A percentile compares a stretch with the other conserved stretches of the same genome.
phyloP scores from a whole-genome alignment of 2,797 vertebrate genomes.

The Rhinophrynus dorsalis region DNA sequence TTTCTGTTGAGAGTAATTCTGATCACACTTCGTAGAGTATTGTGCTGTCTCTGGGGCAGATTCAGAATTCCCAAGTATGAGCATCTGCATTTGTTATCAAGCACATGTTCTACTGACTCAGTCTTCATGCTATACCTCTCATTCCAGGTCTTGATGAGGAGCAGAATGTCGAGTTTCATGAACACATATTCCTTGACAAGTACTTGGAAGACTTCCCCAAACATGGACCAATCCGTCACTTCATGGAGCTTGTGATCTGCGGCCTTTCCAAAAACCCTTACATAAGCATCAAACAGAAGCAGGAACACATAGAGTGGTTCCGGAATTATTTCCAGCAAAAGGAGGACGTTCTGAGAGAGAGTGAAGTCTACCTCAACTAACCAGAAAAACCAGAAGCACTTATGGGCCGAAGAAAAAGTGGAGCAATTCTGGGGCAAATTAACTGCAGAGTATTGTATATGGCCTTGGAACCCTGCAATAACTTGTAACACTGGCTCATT shows the following conservation, averaged over 20 bases:
- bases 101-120: not conserved
- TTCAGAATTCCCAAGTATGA: too few relatives aligned
- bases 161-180: constrained; percentile 82
- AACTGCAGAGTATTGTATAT: too few relatives aligned
- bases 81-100: too few relatives aligned
- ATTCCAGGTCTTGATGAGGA: constrained; percentile 86
- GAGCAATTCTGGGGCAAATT: too few relatives aligned
- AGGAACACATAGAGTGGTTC: constrained; percentile 92
- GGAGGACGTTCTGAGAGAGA: constrained; percentile 77
- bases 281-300: constrained; percentile 84
- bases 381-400: not conserved
- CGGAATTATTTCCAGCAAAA: constrained; percentile 90
- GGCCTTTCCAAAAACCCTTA: constrained; percentile 88
- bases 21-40: too few relatives aligned
- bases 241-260: constrained; percentile 90
- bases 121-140: not conserved
- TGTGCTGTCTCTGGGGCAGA: too few relatives aligned
- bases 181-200: constrained; percentile 91
- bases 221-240: constrained; percentile 87
- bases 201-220: constrained; percentile 83
- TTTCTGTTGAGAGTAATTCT: too few relatives aligned
- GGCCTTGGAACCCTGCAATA: too few relatives aligned
- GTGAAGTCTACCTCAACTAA: constrained; percentile 67
- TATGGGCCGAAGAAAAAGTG: not conserved
- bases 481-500: not conserved